Evolutionary conservation across 2,797 vertebrate species (phyloP).

Genomic region (Lepilemur septentrionalis): DNA sequence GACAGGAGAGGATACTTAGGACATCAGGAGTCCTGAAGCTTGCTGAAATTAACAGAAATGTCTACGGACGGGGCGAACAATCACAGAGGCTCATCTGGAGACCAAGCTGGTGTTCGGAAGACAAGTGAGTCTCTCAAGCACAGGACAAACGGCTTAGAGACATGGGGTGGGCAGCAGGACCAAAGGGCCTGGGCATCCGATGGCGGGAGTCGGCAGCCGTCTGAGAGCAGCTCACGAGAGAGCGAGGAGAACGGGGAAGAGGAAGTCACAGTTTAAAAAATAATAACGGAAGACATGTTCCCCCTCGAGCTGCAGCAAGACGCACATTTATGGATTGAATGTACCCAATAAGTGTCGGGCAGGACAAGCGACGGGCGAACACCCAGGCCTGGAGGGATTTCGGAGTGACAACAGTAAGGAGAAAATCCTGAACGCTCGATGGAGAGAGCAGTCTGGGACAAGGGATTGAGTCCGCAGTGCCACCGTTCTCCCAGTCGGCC

Average conservation of each 20-base stretch:
- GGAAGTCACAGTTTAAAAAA: neutral
- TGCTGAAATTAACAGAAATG: fast-evolving
- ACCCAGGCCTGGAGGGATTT: fast-evolving
- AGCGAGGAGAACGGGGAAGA: fast-evolving
- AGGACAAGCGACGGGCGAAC: neutral
- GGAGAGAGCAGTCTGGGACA: neutral
- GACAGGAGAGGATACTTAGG: fast-evolving
- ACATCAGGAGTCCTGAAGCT: fast-evolving
- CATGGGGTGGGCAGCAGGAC: fast-evolving
- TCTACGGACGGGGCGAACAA: fast-evolving
- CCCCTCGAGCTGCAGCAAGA: fast-evolving
- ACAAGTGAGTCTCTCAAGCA: fast-evolving
- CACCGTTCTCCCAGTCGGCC: neutral
- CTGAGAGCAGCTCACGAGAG: fast-evolving
- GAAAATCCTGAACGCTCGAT: neutral
- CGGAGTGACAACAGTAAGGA: fast-evolving
- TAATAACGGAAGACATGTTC: fast-evolving
- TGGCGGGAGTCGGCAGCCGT: fast-evolving
- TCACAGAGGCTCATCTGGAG: fast-evolving
- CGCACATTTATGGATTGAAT: fast-evolving
- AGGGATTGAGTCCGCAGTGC: fast-evolving
- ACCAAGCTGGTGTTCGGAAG: fast-evolving
- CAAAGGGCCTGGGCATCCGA: fast-evolving
- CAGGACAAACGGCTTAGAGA: fast-evolving
- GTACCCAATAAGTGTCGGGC: fast-evolving